phyloP scores from a whole-genome alignment of 1,140 invertebrate species.

The Temnothorax longispinosus region DNA sequence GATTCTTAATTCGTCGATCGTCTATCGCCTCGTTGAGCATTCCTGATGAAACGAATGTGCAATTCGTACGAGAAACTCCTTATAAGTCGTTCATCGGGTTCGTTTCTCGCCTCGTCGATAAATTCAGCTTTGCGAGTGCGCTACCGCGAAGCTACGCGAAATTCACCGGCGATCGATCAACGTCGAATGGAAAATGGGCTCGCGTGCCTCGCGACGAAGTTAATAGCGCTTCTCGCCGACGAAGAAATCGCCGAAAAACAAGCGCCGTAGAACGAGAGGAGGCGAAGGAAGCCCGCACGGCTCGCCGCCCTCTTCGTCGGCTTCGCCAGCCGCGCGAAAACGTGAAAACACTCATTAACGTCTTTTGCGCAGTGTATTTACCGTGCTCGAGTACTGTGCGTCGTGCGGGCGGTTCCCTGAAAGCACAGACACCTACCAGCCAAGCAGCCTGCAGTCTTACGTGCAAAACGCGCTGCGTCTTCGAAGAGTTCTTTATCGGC shows the following conservation, averaged over 20 bases:
- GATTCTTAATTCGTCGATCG: background rate
- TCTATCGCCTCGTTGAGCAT: background rate
- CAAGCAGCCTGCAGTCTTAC: background rate
- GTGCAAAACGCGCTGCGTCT: conserved; percentile 14
- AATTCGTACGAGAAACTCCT: conserved; percentile 1
- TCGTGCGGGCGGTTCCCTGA: background rate
- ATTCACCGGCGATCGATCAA: conserved; percentile 70
- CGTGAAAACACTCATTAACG: conserved; percentile 70
- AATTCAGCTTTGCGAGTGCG: background rate
- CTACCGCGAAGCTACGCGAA: conserved; percentile 35
- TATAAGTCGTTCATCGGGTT: conserved; percentile 26
- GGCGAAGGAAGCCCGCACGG: background rate
- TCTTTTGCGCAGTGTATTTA: conserved; percentile 60
- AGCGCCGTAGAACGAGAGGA: background rate
- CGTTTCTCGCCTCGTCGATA: conserved; percentile 19
- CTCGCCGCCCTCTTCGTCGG: background rate
- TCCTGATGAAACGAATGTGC: background rate
- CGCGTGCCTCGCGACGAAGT: conserved; percentile 66
- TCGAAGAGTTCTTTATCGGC: conserved; percentile 22
- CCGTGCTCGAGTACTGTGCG: conserved; percentile 29
- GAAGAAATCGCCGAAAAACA: conserved; percentile 67
- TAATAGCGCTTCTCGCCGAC: conserved; percentile 54
- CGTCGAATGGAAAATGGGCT: conserved; percentile 66
- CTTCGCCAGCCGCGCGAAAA: conserved; percentile 12
- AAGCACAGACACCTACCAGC: conserved; percentile 15